Conservation (phyloP, 23 tunicate genomes). For the Halocynthia roretzi region DNA sequence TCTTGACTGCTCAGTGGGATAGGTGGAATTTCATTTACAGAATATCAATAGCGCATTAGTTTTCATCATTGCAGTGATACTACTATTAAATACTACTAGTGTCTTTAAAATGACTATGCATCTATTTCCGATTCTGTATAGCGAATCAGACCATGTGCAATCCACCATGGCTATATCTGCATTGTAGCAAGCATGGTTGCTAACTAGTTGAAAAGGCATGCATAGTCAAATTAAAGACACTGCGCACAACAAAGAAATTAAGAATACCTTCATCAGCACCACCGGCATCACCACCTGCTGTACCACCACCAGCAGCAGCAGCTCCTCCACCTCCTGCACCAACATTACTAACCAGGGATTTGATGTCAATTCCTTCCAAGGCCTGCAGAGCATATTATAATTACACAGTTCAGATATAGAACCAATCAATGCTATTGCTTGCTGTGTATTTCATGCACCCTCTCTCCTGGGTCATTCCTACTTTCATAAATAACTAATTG, state of each 20-base stretch:
- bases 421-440: not conserved
- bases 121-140: too few relatives aligned
- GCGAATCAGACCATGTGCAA: too few relatives aligned
- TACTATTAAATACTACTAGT: not conserved
- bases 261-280: constrained; percentile 40
- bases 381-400: constrained; percentile 32
- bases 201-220: too few relatives aligned
- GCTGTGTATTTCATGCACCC: too few relatives aligned
- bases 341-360: constrained; percentile 69
- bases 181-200: too few relatives aligned
- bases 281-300: constrained; percentile 53
- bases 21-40: constrained; percentile 25
- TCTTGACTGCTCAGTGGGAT: constrained; percentile 44
- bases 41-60: constrained; percentile 18
- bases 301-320: constrained; percentile 62
- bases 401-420: not conserved
- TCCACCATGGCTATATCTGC: too few relatives aligned
- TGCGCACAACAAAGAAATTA: not conserved
- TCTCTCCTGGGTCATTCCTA: too few relatives aligned
- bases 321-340: constrained; percentile 68
- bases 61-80: constrained; percentile 35
- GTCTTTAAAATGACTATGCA: not conserved
- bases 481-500: too few relatives aligned
- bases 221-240: too few relatives aligned
- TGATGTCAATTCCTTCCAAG: constrained; percentile 74